A percentile compares a stretch with the other conserved stretches of the same genome.
Conservation (phyloP, 2,888 invertebrate species). For the Drosophila falleni region DNA sequence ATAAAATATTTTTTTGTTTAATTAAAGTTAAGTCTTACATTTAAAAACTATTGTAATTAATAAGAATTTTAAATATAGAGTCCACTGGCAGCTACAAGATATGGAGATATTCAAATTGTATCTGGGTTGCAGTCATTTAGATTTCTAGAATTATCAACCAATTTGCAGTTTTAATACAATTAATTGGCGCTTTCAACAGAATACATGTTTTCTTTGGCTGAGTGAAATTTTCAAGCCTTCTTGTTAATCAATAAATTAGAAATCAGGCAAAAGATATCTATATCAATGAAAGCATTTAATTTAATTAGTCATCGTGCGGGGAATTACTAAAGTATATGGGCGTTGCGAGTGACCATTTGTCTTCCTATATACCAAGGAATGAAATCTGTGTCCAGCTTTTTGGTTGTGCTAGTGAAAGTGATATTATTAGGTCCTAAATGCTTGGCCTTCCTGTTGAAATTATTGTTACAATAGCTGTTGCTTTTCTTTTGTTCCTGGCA, state of each 20-base stretch:
- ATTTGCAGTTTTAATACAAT: background rate
- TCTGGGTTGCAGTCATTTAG: background rate
- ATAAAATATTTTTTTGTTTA: background rate
- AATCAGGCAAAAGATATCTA: slow-evolving; percentile 48
- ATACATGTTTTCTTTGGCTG: background rate
- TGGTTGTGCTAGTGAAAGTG: background rate
- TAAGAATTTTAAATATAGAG: too few relatives aligned
- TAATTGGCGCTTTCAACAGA: background rate
- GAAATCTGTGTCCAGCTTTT: background rate
- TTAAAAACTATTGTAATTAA: too few relatives aligned
- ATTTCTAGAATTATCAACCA: background rate
- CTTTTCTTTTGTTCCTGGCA: slow-evolving; percentile 13
- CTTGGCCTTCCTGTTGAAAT: slow-evolving; percentile 31
- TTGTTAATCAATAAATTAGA: slow-evolving; percentile 27
- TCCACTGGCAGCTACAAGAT: slow-evolving; percentile 89
- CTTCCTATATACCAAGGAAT: background rate
- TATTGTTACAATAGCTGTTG: slow-evolving; percentile 51
- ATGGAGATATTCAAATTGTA: background rate
- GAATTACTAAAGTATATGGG: slow-evolving; percentile 13
- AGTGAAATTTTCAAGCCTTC: slow-evolving; percentile 8
- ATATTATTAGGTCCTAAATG: slow-evolving; percentile 7
- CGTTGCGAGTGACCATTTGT: slow-evolving; percentile 23
- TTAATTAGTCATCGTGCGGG: slow-evolving; percentile 53
- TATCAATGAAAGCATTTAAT: slow-evolving; percentile 50
- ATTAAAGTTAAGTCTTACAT: too few relatives aligned